A percentile compares a stretch with the other conserved stretches of the same genome.
These are phyloP conservation scores for Anthopleura xanthogrammica DNA, from an alignment of 92 coral and sea anemone genomes.

Conservation along the genomic window DNA sequence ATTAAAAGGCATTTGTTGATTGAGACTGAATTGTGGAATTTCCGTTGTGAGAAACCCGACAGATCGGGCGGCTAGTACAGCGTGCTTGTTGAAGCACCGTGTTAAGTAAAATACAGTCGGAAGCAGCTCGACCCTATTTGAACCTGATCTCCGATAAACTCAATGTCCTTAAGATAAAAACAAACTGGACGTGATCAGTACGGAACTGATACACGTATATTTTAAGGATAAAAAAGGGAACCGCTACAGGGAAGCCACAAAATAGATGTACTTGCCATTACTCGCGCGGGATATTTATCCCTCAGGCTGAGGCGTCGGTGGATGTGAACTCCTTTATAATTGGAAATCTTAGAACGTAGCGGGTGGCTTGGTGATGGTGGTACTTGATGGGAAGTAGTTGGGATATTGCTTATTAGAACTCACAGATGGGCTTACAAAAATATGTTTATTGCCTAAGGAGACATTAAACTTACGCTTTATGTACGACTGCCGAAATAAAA, in stretches of 20 bases:
- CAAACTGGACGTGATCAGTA: slow-evolving; percentile 19
- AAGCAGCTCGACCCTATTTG: neutral
- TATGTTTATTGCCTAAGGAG: neutral
- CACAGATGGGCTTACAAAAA: neutral
- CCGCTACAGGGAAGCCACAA: slow-evolving; percentile 19
- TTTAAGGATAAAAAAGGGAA: neutral
- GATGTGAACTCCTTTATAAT: neutral
- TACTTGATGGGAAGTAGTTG: neutral
- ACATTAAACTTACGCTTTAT: neutral
- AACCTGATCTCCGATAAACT: slow-evolving; percentile 1
- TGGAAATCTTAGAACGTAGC: slow-evolving; percentile 15
- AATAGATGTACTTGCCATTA: slow-evolving; percentile 25
- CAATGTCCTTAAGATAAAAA: slow-evolving; percentile 1
- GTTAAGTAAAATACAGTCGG: neutral
- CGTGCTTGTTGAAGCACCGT: neutral
- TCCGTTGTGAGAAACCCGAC: neutral
- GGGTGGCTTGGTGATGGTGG: slow-evolving; percentile 14
- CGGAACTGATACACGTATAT: slow-evolving; percentile 15
- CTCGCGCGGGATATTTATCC: neutral
- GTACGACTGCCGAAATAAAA: neutral
- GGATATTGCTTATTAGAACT: neutral
- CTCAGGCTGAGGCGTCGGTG: neutral
- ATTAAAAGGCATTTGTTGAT: neutral
- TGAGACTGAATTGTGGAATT: slow-evolving; percentile 8
- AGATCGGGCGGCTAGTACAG: neutral